Base-by-base conservation (phyloP, 1,140 invertebrate species). In the Cephus cinctus region DNA sequence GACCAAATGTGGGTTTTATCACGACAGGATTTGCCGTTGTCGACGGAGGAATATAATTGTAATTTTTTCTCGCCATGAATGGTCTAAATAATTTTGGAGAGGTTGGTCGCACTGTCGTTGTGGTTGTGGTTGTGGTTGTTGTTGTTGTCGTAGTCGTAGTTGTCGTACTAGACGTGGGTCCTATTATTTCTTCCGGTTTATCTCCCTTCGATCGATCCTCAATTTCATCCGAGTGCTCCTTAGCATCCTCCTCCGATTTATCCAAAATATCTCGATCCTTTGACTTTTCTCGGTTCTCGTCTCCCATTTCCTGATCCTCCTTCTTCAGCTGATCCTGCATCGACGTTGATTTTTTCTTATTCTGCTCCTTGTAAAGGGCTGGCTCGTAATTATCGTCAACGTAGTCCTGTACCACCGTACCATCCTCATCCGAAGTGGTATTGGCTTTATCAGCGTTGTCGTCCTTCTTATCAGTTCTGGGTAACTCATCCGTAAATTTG, bases 301-400 rank as follows among this genome's bases (percentile, higher is more conserved):
- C 25, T 54, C 41, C n/a, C n/a, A n/a, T 43, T 34, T 43, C 19
- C n/a, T 43, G 21, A n/a, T 40, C 34, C 5, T 34, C 18, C 8
- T 25, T 50, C 2, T 45, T 40, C 6, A 31, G 20, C 2, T 42
- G n/a, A 34, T 16, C 54, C 1, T 23, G 39, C 27, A 1, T 25
- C 32, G 25, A 27, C 6, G 25, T n/a, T 27, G n/a, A 6, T 5
- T 38, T 4, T 8, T 41, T 23, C 6, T 19, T 23, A 5, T 41
- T 20, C 18, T 44, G 49, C 16, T 54, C 30, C 15, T 59, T 48
- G 52, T 76, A 76, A 58, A 63, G 64, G 12, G 69, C 45, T 1
- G 78, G 68, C 57, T 81, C 80, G 46, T 80, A 81, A 69, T 81
- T 81, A 52, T 81, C 80, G 50, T 81, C 76, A 2, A 81, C 67